Evolutionary conservation across 2,113 vertebrate genomes (phyloP).

Genomic region (Diphyllodes magnificus): DNA sequence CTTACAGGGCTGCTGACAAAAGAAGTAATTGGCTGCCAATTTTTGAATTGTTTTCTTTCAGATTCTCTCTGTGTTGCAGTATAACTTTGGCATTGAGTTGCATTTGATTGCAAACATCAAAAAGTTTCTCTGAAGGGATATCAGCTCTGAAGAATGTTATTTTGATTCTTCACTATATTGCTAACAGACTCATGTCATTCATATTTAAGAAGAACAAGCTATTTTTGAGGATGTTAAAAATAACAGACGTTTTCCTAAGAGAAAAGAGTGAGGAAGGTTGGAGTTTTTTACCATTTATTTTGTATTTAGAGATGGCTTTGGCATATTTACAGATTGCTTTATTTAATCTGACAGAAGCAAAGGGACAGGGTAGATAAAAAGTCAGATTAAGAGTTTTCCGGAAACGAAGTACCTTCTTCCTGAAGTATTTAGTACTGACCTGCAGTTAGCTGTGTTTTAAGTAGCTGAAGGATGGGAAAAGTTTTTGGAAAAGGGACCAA

Average conservation of each 20-base stretch:
- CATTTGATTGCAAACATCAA: constrained; percentile 48
- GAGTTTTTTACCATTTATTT: not conserved
- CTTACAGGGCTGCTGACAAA: constrained; percentile 26
- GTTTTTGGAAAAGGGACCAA: not conserved
- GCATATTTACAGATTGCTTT: not conserved
- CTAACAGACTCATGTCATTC: not conserved
- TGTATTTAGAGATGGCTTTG: not conserved
- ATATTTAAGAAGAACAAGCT: constrained; percentile 36
- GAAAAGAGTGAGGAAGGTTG: not conserved
- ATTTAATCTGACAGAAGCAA: constrained; percentile 35
- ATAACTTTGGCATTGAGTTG: constrained; percentile 24
- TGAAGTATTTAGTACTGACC: not conserved
- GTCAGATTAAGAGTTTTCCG: not conserved
- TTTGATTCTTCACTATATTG: constrained; percentile 11
- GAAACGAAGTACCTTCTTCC: constrained; percentile 22
- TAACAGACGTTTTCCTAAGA: not conserved
- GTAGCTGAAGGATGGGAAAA: not conserved
- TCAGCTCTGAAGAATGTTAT: not conserved
- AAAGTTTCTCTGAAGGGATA: constrained; percentile 41
- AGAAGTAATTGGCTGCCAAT: constrained; percentile 24
- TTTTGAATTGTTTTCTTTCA: constrained; percentile 36
- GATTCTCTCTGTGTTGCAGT: constrained; percentile 11
- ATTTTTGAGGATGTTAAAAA: constrained; percentile 45
- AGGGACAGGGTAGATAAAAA: constrained; percentile 14
- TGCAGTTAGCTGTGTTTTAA: not conserved